Percentiles rank a stretch among this genome's conserved stretches.
Evolutionary conservation across 1,140 invertebrate species (phyloP).

Genomic region (Aporrectodea caliginosa): DNA sequence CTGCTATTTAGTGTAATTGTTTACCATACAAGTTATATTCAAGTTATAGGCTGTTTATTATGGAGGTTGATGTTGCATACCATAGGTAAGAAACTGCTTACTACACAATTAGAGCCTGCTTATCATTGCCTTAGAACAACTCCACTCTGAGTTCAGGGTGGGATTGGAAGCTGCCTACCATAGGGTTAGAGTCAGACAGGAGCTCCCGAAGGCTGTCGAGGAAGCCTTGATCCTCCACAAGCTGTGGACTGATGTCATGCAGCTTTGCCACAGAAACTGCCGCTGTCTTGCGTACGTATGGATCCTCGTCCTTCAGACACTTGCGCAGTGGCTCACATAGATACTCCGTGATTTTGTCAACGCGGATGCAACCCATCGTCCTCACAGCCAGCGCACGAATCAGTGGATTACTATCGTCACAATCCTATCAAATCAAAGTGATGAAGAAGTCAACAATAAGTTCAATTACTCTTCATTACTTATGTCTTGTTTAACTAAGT

Average conservation of each 20-base stretch:
- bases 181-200: conserved; percentile 98
- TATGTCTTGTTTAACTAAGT: no score
- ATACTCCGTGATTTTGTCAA: conserved; percentile 99
- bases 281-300: conserved; percentile 98
- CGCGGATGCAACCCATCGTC: conserved; percentile 99
- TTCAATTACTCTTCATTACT: no score
- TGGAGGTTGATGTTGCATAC: no score
- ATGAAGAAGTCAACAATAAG: no score
- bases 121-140: no score
- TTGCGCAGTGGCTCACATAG: conserved; percentile 96
- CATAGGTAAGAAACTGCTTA: no score
- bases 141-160: neutral
- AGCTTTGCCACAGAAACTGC: conserved; percentile 99
- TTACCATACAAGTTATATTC: no score
- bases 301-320: conserved; percentile 94
- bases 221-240: conserved; percentile 98
- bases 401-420: conserved; percentile 98
- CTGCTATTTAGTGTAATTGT: no score
- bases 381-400: conserved; percentile 96
- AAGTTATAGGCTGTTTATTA: no score
- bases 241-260: conserved; percentile 95
- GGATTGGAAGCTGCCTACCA: conserved; percentile 74
- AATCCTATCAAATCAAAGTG: conserved; percentile 73
- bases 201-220: conserved; percentile 94
- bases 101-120: no score